Conservation (phyloP, 2,797 vertebrate species). For the Melanotaenia nigrans region DNA sequence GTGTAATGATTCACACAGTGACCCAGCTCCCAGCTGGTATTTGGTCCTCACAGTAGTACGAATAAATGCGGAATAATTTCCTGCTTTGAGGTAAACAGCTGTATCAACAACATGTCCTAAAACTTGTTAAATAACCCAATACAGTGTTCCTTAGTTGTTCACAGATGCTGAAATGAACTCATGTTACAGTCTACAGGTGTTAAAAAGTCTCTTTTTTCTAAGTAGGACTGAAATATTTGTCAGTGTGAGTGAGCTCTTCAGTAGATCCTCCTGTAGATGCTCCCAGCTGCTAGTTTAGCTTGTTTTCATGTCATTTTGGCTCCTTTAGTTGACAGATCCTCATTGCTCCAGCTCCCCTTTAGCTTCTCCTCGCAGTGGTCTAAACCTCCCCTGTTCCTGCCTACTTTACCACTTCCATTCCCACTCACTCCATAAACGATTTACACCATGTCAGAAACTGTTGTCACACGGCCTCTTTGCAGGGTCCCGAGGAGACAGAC, state of each 20-base stretch:
- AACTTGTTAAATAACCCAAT: conserved; percentile 19
- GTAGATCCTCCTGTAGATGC: conserved; percentile 36
- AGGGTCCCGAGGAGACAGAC: conserved; percentile 61
- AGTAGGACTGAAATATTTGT: conserved; percentile 3
- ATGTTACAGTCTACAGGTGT: neutral
- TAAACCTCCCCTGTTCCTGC: conserved; percentile 27
- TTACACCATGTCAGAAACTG: conserved; percentile 51
- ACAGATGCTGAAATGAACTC: conserved; percentile 1
- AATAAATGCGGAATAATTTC: conserved; percentile 38
- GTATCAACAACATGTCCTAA: conserved; percentile 4
- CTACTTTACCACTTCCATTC: neutral
- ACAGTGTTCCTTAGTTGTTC: neutral
- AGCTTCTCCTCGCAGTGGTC: conserved; percentile 12
- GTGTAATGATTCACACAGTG: conserved; percentile 43
- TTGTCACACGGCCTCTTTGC: conserved; percentile 54
- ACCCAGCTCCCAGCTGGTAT: conserved; percentile 34
- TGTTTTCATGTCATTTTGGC: conserved; percentile 26
- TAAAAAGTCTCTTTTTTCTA: neutral
- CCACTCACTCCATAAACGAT: conserved; percentile 21
- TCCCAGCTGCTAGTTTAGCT: conserved; percentile 11
- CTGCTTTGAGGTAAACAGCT: conserved; percentile 21
- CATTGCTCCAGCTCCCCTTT: neutral
- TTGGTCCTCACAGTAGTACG: conserved; percentile 21
- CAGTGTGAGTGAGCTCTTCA: conserved; percentile 6
- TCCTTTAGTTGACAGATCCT: conserved; percentile 14